Base-by-base conservation (phyloP, 2,113 vertebrate genomes). In the Neolamprologus devosi region DNA sequence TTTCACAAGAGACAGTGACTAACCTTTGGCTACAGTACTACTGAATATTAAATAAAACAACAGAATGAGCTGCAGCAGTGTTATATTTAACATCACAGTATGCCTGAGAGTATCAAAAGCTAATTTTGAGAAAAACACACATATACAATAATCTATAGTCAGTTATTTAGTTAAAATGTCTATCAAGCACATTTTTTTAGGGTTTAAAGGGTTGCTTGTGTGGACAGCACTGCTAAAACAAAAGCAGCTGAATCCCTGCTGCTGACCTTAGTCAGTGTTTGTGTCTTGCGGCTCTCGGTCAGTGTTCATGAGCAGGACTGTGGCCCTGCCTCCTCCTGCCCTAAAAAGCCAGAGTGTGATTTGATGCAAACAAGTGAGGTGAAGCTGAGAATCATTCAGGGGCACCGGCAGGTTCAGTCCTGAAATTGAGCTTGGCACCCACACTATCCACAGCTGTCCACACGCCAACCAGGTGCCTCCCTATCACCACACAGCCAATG, bases 401-500 rank as follows among this genome's bases (percentile, higher is more conserved):
- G 90, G 94, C 92, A 90, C 42, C 33, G 82, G 16, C 84, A 84
- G 40, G 89, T 70, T 86, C 86, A 53, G 57, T 80, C 14, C 73
- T 87, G 80, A 60, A 28, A 83, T 83, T 45, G 21, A 73, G 91
- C 35, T 81, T 88, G 84, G 82, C 84, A 78, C 68, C 86, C 49
- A 35, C 30, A 30, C 70, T 60, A 78, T 80, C 82, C 82, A 85
- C 90, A 91, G 87, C 92, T 93, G 86, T 91, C 82, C 81, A 54
- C 89, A 81, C 35, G 7, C 75, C 87, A 92, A 84, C 80, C 88
- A 92, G 85, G 89, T 91, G 86, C 91, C 80, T 87, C 21, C 78
- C 78, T 85, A 86, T 90, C 80, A 81, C 37, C 21, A 85, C 91
- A 85, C 81, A 90, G 85, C 68, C 89, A 63, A 83, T 57, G 88